Base-by-base conservation (phyloP, 2,797 vertebrate genomes). In the Dicrostonyx torquatus region DNA sequence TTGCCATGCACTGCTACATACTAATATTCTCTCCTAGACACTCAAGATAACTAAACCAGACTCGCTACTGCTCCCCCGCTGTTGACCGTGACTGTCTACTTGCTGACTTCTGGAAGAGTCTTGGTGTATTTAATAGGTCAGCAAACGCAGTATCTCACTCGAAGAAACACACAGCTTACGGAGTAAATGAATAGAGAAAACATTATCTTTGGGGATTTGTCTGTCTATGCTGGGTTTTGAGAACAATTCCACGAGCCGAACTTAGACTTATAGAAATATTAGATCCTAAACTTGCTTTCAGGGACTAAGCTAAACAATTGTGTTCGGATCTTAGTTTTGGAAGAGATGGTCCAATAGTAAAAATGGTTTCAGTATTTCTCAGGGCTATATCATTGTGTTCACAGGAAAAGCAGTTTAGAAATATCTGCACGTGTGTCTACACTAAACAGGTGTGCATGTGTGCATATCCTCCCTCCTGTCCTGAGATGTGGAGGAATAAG, bases 331-430 rank as follows among this genome's bases (percentile, higher is more conserved):
- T 34, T 77, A 70, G 50, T 70, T 93, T 85, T 93, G 78, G 24
- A 89, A 82, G 50, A 79, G 43, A 83, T 9, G 40, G 58, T 86
- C 37, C 68, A 72, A 43, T 87, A 85, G 17, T 50, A 60, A 88
- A 93, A 68, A 34, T 34, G 45, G 26, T 7, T 18, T 85, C 37
- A 75, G 40, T 18, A 24, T 48, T 40, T 45, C 15, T 89, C 72
- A 10, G 34, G 48, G 85, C 9, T 60, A 84, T 1, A 43, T 53
- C 91, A 18, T 29, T 75, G 11, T 37, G 9, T 45, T 92, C 70
- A 73, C 1, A 68, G 76, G 72, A 62, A 97, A 92, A 89, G 22
- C 29, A 77, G 14, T 55, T 48, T 78, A 93, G 87, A 17, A 12
- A 48, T 8, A 9, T 9, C n/a, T 15, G 13, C 3, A 4, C 1